Conservation (phyloP, 2,888 invertebrate species). For the Pilophorus perplexus region DNA sequence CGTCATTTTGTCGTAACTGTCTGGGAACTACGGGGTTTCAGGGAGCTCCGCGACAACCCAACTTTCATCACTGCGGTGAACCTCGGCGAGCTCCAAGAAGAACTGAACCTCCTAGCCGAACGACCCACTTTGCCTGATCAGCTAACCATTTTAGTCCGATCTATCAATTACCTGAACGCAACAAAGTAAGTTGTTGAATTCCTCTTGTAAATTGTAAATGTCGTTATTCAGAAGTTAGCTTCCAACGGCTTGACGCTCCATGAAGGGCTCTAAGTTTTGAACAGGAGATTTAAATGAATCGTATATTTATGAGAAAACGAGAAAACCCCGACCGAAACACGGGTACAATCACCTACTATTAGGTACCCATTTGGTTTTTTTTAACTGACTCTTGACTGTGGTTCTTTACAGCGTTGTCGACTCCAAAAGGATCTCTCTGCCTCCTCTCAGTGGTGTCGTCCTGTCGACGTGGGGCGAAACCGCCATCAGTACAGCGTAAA, state of each 20-base stretch:
- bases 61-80: conserved; percentile 57
- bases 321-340: no score
- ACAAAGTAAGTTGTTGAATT: background rate
- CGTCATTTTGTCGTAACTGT: background rate
- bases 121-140: background rate
- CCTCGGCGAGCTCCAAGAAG: conserved; percentile 53
- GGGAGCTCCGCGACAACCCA: conserved; percentile 43
- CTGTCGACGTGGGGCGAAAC: background rate
- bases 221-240: no score
- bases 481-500: no score
- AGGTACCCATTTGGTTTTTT: background rate
- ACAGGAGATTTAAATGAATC: no score
- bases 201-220: no score
- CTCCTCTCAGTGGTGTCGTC: conserved; percentile 10
- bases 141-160: background rate
- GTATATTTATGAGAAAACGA: no score
- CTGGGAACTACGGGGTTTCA: no score
- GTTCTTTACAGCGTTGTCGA: conserved; percentile 4
- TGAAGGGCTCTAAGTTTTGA: no score
- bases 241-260: no score
- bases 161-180: background rate
- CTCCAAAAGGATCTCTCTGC: background rate
- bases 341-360: no score
- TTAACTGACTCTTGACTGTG: background rate
- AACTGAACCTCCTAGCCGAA: background rate